phyloP scores from a whole-genome alignment of 2,888 invertebrate genomes.

The Heliconius erato region DNA sequence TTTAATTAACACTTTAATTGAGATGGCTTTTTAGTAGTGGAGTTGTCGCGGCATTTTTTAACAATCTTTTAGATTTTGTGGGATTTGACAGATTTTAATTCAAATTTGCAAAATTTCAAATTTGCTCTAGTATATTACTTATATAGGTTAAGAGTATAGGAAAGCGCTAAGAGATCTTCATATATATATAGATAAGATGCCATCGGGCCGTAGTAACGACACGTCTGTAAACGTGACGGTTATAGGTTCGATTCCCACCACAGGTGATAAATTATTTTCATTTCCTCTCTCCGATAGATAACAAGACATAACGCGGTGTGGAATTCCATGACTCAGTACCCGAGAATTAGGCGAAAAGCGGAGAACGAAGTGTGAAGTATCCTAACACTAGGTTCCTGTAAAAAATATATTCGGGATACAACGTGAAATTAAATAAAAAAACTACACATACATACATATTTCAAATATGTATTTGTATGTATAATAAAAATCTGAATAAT shows the following conservation, averaged over 20 bases:
- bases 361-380: neutral
- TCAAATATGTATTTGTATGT: slow-evolving; percentile 16
- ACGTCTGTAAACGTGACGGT: neutral
- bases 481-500: slow-evolving; percentile 38
- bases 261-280: neutral
- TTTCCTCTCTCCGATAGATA: too few relatives aligned
- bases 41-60: neutral
- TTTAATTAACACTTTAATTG: slow-evolving; percentile 3
- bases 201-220: too few relatives aligned
- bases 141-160: neutral
- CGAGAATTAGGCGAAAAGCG: neutral
- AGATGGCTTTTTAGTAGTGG: neutral
- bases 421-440: neutral
- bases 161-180: too few relatives aligned
- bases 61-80: neutral
- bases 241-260: neutral
- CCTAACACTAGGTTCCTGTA: neutral
- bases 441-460: neutral
- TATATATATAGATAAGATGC: too few relatives aligned
- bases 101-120: neutral
- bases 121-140: neutral
- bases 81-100: neutral
- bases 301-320: neutral
- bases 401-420: neutral
- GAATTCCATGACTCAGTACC: neutral